Conservation (phyloP, 2,888 invertebrate genomes). For the Eristalis pertinax region DNA sequence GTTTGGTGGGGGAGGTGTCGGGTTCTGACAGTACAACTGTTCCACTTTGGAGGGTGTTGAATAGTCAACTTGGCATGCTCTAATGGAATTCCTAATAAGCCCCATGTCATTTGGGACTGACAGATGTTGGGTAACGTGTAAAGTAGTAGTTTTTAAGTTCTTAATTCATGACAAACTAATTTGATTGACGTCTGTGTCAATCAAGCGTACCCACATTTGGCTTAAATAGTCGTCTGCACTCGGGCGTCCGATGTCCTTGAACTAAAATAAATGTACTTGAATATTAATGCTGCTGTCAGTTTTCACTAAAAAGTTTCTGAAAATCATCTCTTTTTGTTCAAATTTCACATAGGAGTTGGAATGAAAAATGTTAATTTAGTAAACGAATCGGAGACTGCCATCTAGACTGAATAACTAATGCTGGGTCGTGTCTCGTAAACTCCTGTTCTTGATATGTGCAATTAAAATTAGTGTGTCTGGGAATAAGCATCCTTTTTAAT, state of each 20-base stretch:
- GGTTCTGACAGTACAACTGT: neutral
- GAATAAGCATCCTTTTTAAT: neutral
- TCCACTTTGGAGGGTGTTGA: neutral
- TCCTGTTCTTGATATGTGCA: neutral
- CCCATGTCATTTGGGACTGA: neutral
- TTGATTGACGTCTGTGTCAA: neutral
- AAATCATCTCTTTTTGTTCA: neutral
- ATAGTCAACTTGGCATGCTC: neutral
- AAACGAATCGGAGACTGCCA: neutral
- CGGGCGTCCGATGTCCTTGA: neutral
- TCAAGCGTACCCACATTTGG: neutral
- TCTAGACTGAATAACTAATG: neutral
- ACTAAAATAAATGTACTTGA: neutral
- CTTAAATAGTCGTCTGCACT: too few relatives aligned
- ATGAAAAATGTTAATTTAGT: neutral
- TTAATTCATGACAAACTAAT: neutral
- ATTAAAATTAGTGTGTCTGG: neutral
- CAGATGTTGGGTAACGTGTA: neutral
- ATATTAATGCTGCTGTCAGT: neutral
- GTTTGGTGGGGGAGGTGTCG: neutral
- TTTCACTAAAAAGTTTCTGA: neutral
- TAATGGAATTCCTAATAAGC: constrained; percentile 12
- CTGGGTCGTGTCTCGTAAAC: neutral
- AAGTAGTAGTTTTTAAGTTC: neutral
- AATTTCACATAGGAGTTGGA: neutral